Conservation (phyloP, 2,888 invertebrate genomes). For the Branchipolynoe longqiensis region DNA sequence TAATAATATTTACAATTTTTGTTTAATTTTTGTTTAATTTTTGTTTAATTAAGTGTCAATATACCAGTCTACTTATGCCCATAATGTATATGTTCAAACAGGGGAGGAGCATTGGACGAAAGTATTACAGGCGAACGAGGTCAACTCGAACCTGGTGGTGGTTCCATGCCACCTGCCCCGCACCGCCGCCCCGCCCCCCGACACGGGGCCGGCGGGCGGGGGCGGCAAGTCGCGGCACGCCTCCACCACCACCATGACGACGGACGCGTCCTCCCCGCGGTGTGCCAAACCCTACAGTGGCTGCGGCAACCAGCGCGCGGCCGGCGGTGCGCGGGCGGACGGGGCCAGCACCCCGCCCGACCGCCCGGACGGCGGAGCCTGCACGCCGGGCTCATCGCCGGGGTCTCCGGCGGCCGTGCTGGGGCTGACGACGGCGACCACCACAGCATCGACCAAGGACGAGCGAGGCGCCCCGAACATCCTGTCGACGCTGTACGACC, state of each 20-base stretch:
- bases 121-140: slow-evolving; percentile 75
- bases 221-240: slow-evolving; percentile 4
- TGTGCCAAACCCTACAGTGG: slow-evolving; percentile 41
- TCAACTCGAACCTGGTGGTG: slow-evolving; percentile 68
- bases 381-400: no score
- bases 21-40: no score
- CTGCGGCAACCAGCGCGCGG: neutral
- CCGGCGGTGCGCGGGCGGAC: neutral
- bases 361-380: no score
- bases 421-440: neutral
- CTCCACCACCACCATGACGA: slow-evolving; percentile 45
- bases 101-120: slow-evolving; percentile 77
- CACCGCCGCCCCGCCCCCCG: neutral
- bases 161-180: slow-evolving; percentile 57
- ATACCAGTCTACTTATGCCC: no score
- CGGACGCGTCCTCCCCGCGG: slow-evolving; percentile 21
- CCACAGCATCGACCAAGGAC: neutral
- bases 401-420: neutral
- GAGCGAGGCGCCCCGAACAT: slow-evolving; percentile 43
- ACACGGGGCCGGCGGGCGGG: neutral
- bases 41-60: no score
- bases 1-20: no score
- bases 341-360: neutral
- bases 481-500: slow-evolving; percentile 65
- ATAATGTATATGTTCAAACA: no score